Evolutionary conservation across 2,113 vertebrate genomes (phyloP).

Genomic region (Pampusana beccarii): DNA sequence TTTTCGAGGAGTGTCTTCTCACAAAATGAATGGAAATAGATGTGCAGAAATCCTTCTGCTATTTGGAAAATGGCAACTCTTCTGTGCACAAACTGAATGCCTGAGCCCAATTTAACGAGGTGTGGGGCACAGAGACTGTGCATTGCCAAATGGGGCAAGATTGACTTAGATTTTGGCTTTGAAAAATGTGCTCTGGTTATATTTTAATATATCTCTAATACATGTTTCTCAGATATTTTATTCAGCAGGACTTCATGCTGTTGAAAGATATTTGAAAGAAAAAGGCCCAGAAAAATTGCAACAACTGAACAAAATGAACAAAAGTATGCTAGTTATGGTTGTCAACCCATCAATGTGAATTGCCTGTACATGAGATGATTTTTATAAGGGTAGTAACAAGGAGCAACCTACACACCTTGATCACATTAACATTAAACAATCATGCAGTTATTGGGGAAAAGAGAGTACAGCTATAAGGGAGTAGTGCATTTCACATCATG

Average conservation of each 20-base stretch:
- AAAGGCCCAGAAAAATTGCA: background rate
- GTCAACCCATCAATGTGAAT: background rate
- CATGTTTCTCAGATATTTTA: background rate
- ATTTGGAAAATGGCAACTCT: background rate
- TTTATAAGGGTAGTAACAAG: background rate
- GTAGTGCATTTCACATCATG: background rate
- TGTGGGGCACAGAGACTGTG: rapidly evolving
- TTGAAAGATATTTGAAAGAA: conserved; percentile 9
- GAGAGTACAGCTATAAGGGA: background rate
- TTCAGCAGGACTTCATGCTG: background rate
- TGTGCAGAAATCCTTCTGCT: background rate
- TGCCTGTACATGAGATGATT: background rate
- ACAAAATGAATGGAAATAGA: background rate
- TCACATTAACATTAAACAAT: background rate
- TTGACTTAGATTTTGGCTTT: background rate
- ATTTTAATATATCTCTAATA: background rate
- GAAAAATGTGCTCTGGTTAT: background rate
- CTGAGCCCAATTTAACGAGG: rapidly evolving
- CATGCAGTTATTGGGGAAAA: background rate
- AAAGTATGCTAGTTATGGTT: background rate
- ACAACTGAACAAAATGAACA: background rate
- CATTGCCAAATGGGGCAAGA: background rate
- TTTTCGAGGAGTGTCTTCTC: background rate
- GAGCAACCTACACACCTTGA: background rate
- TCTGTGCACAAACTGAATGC: rapidly evolving